A percentile compares a stretch with the other conserved stretches of the same genome.
Evolutionary conservation across 2,113 vertebrate species (phyloP).

Genomic region (Ochotona curzoniae): DNA sequence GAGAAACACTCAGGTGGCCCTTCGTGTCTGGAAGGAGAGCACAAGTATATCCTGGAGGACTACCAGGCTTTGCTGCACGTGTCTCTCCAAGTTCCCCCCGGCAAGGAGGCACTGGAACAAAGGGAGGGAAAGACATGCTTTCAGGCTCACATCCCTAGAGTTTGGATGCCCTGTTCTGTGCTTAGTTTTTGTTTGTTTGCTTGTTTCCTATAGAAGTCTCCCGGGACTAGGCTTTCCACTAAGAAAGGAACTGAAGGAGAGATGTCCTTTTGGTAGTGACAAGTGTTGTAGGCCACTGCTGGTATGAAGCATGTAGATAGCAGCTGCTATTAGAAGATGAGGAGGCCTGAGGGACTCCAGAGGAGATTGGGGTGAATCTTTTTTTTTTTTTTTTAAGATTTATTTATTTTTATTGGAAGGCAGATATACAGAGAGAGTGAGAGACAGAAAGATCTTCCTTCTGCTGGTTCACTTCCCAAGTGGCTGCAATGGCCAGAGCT

Average conservation of each 20-base stretch:
- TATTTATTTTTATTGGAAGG: too few species aligned
- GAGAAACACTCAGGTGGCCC: constrained; percentile 68
- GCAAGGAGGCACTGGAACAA: neutral
- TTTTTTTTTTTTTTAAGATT: too few species aligned
- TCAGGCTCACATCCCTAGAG: neutral
- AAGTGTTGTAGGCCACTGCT: neutral
- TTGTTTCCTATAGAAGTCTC: neutral
- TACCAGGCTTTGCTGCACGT: constrained; percentile 48
- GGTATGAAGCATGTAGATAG: neutral
- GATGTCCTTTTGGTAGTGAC: neutral
- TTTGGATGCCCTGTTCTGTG: constrained; percentile 15
- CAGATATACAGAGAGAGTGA: too few species aligned
- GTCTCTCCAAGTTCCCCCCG: neutral
- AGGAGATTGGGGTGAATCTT: too few species aligned
- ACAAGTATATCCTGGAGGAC: constrained; percentile 56
- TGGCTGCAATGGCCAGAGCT: too few species aligned
- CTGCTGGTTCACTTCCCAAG: too few species aligned
- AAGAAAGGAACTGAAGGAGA: constrained; percentile 48
- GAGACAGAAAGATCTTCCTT: too few species aligned
- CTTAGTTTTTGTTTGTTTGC: neutral
- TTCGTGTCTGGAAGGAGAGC: constrained; percentile 55
- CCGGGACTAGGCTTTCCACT: constrained; percentile 2
- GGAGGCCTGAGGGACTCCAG: neutral
- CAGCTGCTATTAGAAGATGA: neutral
- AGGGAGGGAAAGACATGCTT: neutral